phyloP scores from a whole-genome alignment of 2,113 vertebrate species.

The Phrynosoma blainvillii region DNA sequence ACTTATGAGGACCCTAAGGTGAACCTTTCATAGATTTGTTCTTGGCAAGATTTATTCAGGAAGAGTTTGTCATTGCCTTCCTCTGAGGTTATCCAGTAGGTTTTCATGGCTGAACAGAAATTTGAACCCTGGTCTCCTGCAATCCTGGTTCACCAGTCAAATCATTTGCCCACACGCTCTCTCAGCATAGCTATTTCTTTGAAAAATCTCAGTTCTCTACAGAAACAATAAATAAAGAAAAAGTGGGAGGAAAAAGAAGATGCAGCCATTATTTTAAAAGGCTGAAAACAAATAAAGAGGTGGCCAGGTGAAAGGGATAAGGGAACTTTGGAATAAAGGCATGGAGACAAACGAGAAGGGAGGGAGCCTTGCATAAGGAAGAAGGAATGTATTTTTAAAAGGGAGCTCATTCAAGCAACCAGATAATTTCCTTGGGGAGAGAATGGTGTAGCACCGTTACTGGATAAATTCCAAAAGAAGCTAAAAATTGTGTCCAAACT shows the following conservation, averaged over 20 bases:
- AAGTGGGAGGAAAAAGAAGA: conserved; percentile 35
- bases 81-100: too few species aligned
- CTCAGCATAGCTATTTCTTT: too few species aligned
- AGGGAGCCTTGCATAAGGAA: not conserved
- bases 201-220: not conserved
- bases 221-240: not conserved
- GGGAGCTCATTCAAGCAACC: conserved; percentile 9
- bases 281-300: conserved; percentile 47
- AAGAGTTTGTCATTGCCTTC: too few species aligned
- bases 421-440: conserved; percentile 8
- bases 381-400: conserved; percentile 33
- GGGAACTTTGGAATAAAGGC: conserved; percentile 30
- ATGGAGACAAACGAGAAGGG: not conserved
- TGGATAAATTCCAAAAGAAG: conserved; percentile 9
- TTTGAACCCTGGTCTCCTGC: too few species aligned
- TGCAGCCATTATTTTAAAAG: conserved; percentile 43
- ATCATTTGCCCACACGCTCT: too few species aligned
- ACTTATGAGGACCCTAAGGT: too few species aligned
- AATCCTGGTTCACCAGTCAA: too few species aligned
- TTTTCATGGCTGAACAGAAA: too few species aligned
- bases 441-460: not conserved
- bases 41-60: too few species aligned
- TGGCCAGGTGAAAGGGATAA: not conserved
- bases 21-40: too few species aligned
- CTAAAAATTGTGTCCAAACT: conserved; percentile 22